A percentile compares a stretch with the other conserved stretches of the same genome.
These are phyloP conservation scores for Indri indri DNA, from an alignment of 2,113 vertebrate genomes.

Conservation along the genomic window DNA sequence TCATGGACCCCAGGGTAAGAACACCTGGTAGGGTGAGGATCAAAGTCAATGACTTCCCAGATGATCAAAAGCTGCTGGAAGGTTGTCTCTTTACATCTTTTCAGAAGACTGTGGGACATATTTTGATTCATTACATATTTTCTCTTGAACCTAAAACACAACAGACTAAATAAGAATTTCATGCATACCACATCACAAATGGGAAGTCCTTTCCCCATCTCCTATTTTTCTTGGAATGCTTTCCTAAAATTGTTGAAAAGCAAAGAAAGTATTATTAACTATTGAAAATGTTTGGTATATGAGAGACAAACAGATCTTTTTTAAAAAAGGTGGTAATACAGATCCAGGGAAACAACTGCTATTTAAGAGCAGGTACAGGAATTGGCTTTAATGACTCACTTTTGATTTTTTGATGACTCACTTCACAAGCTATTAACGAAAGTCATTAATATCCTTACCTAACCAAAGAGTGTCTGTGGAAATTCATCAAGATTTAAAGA, in stretches of 20 bases:
- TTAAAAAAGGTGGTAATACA: not conserved
- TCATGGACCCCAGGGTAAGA: not conserved
- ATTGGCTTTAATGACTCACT: not conserved
- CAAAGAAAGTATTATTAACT: not conserved
- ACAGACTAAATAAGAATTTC: not conserved
- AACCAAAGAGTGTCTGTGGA: conserved; percentile 23
- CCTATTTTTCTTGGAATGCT: not conserved
- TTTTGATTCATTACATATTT: not conserved
- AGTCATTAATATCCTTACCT: not conserved
- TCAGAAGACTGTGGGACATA: not conserved
- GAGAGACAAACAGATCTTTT: not conserved
- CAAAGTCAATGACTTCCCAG: not conserved
- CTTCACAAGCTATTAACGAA: conserved; percentile 25
- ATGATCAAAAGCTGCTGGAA: not conserved
- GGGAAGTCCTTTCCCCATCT: not conserved
- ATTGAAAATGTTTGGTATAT: not conserved
- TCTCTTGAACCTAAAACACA: not conserved
- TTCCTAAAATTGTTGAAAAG: not conserved
- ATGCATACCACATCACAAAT: not conserved
- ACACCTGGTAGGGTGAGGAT: not conserved
- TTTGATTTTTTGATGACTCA: not conserved
- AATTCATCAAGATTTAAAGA: conserved; percentile 33
- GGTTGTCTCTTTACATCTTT: not conserved
- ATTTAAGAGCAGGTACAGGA: not conserved
- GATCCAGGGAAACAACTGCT: not conserved